These are phyloP conservation scores for Lepidostoma basale DNA, from an alignment of 1,140 invertebrate species.

Conservation along the genomic window DNA sequence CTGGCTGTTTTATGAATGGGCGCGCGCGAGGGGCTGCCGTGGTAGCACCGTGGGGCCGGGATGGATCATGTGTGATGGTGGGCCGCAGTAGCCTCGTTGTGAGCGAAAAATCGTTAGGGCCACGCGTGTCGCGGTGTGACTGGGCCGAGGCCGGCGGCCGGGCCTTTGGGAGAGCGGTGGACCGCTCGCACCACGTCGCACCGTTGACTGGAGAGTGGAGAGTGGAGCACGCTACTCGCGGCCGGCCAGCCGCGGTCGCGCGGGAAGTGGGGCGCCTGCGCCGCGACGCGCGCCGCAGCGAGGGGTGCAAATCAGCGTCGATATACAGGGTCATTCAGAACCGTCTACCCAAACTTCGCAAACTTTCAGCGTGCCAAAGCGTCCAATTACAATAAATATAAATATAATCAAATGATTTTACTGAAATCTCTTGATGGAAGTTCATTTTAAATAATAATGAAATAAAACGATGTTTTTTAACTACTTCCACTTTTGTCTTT, in stretches of 20 bases:
- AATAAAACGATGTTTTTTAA: no score
- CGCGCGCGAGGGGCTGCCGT: background rate
- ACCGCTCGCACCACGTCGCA: conserved; percentile 25
- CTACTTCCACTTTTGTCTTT: no score
- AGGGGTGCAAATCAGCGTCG: conserved; percentile 3
- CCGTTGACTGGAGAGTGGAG: conserved; percentile 14
- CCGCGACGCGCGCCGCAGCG: background rate
- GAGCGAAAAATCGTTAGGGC: conserved; percentile 19
- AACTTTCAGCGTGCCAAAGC: no score
- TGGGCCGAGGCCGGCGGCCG: conserved; percentile 1
- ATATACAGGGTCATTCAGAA: no score
- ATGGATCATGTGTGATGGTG: background rate
- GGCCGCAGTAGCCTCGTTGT: conserved; percentile 8
- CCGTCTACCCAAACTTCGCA: no score
- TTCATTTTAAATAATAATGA: no score
- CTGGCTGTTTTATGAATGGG: conserved; percentile 10
- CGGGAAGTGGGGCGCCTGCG: background rate
- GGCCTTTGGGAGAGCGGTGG: background rate
- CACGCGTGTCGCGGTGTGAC: conserved; percentile 30
- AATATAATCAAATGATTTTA: no score
- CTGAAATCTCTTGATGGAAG: no score
- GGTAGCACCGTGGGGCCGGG: background rate
- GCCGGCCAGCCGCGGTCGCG: background rate
- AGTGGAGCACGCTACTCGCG: background rate
- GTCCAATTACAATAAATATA: no score